Evolutionary conservation across 2,888 invertebrate genomes (phyloP), one percentile per base, ranked within the genome.

Genomic region (Octonoba sinensis): DNA sequence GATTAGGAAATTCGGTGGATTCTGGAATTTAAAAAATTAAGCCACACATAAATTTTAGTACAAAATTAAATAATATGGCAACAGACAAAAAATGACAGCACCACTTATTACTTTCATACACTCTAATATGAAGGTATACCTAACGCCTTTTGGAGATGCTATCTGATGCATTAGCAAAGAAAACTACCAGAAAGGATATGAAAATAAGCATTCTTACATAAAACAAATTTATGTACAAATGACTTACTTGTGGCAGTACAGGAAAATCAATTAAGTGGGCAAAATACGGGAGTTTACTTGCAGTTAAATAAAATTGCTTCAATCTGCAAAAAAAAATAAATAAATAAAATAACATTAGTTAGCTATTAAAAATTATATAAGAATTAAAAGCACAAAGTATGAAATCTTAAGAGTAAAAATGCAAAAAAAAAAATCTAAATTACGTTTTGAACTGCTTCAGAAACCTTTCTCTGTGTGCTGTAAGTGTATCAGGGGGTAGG

Each of bases 221-320:
- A 36, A 49, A 59, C 57, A 54, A 66, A 46, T 18, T 12, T 15
- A 44, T 18, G 16, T 15, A 2, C 0, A 36, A 6, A 64, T 18
- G 8, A 36, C 59, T 87, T 89, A 94, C 94, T 88, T 96, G 93
- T 2, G 99, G 98, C 87, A 99, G 90, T 54, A 93, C 92, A 3
- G 99, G 98, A 85, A 99, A 93, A 72, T 95, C 94, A 83, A 99
- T 95, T 64, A 99, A 91, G 88, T 96, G 95, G 87, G 96, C 95
- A 90, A 99, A 99, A 90, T 99, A 99, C 89, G 99, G 99, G 86
- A 99, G 91, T 86, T 94, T 96, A 87, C 94, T 93, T 15, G 97
- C 95, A 87, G 93, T 95, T 87, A 94, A 93, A 89, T 99, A 99
- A 90, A 99, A 99, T 85, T 93, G 92, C 88, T 96, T 95, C 82